These are phyloP conservation scores for Cavia porcellus DNA, from an alignment of 2,113 vertebrate genomes.

Conservation along the genomic window DNA sequence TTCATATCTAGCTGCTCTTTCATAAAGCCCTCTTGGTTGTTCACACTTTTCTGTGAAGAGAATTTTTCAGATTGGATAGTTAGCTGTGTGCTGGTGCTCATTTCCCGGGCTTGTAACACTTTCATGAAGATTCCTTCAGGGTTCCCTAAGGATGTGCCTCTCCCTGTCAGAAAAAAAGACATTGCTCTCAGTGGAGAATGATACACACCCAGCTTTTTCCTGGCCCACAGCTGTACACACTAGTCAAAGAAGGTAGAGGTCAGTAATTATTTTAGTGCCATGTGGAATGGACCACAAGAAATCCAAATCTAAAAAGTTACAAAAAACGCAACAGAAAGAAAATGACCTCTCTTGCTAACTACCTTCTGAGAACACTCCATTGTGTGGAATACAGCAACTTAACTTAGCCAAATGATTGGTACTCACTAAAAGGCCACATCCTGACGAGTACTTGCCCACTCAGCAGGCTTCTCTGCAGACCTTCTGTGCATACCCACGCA, in stretches of 20 bases:
- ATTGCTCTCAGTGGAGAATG: not conserved
- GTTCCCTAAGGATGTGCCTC: not conserved
- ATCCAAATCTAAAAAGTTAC: not conserved
- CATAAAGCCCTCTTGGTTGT: no score
- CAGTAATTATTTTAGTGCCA: not conserved
- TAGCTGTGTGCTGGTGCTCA: not conserved
- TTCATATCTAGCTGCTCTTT: no score
- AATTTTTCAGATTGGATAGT: slow-evolving; percentile 23
- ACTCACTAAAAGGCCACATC: no score
- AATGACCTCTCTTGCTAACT: no score
- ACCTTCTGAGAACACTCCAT: no score
- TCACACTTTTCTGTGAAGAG: no score
- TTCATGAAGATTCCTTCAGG: not conserved
- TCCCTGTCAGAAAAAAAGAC: slow-evolving; percentile 66
- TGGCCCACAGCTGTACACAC: not conserved
- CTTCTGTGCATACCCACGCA: not conserved
- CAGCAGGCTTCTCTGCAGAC: no score
- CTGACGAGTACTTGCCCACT: no score
- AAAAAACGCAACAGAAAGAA: no score
- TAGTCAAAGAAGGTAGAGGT: not conserved
- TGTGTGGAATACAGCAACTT: no score
- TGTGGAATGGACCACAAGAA: not conserved
- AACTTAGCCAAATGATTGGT: no score
- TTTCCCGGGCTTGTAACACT: not conserved
- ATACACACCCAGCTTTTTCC: not conserved